These are phyloP conservation scores for Hyposoter didymator DNA, from an alignment of 2,888 invertebrate species.

Conservation along the genomic window DNA sequence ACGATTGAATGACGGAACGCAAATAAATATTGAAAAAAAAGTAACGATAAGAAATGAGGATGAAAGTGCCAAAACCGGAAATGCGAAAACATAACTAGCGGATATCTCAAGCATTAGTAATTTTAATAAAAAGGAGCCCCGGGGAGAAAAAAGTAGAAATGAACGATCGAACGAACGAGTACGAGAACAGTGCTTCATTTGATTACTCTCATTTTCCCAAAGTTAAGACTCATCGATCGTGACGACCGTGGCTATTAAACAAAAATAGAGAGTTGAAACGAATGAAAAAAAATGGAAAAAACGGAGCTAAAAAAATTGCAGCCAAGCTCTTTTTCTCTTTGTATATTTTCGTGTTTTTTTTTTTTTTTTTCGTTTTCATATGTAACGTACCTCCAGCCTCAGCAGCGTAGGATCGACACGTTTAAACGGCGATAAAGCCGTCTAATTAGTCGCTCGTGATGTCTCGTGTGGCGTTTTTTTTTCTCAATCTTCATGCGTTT, in stretches of 20 bases:
- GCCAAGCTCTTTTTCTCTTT: constrained; percentile 77
- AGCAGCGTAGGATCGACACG: constrained; percentile 80
- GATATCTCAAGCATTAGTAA: constrained; percentile 42
- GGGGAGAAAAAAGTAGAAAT: constrained; percentile 52
- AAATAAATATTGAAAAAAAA: constrained; percentile 1
- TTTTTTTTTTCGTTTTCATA: constrained; percentile 67
- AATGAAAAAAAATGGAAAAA: constrained; percentile 26
- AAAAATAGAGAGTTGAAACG: neutral
- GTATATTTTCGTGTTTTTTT: constrained; percentile 37
- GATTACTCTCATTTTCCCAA: constrained; percentile 12
- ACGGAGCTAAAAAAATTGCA: constrained; percentile 73
- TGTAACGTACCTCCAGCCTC: constrained; percentile 82
- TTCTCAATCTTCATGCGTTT: constrained; percentile 81
- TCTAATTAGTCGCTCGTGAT: constrained; percentile 79
- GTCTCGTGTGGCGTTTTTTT: constrained; percentile 77
- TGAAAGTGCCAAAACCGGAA: constrained; percentile 44
- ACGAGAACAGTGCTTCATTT: constrained; percentile 57
- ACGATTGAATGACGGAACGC: neutral
- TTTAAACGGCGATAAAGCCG: constrained; percentile 80
- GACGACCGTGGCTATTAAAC: constrained; percentile 37
- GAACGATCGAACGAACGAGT: constrained; percentile 63
- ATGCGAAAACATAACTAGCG: constrained; percentile 13
- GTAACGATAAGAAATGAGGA: constrained; percentile 19
- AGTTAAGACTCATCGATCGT: constrained; percentile 36
- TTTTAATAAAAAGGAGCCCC: constrained; percentile 40